Conservation (phyloP, 2,797 vertebrate genomes). For the Borostomias antarcticus region DNA sequence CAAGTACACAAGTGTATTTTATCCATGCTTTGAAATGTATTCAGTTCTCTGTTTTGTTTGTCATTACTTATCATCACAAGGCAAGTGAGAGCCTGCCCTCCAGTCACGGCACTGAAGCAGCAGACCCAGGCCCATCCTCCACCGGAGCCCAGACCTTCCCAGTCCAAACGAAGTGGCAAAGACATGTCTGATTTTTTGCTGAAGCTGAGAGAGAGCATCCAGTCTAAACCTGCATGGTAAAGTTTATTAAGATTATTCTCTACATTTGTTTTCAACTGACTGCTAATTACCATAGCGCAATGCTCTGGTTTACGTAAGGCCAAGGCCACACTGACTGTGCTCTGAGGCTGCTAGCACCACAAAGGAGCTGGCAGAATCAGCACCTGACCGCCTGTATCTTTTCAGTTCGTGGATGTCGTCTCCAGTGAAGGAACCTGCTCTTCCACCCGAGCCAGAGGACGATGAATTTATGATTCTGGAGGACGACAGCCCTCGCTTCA, state of each 20-base stretch:
- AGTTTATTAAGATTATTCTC: not conserved
- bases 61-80: no score
- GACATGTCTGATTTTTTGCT: slow-evolving; percentile 55
- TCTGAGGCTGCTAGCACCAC: no score
- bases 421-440: slow-evolving; percentile 40
- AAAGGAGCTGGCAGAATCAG: not conserved
- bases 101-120: no score
- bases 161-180: slow-evolving; percentile 18
- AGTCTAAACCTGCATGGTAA: slow-evolving; percentile 57
- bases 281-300: no score
- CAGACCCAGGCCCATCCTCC: slow-evolving; percentile 1
- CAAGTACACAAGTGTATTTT: no score
- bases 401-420: slow-evolving; percentile 40
- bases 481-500: slow-evolving; percentile 58
- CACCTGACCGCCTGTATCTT: slow-evolving; percentile 1
- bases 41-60: no score
- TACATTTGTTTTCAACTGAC: no score
- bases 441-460: slow-evolving; percentile 60
- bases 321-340: no score
- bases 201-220: slow-evolving; percentile 55
- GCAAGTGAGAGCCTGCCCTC: no score
- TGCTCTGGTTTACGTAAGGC: no score
- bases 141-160: not conserved
- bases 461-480: slow-evolving; percentile 78
- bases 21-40: no score